These are phyloP conservation scores for Sebastes hubbsi DNA, from an alignment of 2,797 vertebrate genomes.

Conservation along the genomic window DNA sequence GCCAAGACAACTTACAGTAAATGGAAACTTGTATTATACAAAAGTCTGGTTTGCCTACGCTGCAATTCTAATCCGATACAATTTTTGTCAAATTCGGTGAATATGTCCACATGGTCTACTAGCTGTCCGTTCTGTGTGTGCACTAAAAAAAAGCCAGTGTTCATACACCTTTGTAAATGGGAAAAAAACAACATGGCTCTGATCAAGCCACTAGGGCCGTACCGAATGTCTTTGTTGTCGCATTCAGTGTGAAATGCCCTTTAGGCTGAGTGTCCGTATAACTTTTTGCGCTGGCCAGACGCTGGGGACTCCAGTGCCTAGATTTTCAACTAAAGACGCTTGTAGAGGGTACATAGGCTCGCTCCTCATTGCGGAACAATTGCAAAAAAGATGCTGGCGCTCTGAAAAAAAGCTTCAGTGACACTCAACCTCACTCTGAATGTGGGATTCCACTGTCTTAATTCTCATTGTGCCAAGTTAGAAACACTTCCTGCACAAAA, in stretches of 20 bases:
- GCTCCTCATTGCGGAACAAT: no score
- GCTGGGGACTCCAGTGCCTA: neutral
- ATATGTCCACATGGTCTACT: neutral
- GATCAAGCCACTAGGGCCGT: neutral
- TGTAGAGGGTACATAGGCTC: no score
- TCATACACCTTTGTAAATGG: no score
- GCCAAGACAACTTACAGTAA: neutral
- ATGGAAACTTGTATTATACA: neutral
- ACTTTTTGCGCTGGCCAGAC: neutral
- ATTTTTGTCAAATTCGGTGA: neutral
- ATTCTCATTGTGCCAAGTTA: neutral
- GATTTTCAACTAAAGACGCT: no score
- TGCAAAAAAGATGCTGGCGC: no score
- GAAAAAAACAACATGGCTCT: no score
- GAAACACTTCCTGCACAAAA: neutral
- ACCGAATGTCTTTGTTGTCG: no score
- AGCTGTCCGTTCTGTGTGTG: neutral
- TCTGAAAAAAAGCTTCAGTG: neutral
- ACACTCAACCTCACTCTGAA: neutral
- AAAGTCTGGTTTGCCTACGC: neutral
- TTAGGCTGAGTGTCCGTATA: neutral
- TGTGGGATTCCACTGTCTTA: neutral
- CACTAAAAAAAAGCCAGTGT: no score
- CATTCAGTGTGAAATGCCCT: no score
- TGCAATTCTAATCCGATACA: neutral